Conservation (phyloP, 2,888 invertebrate species). For the Steinernema hermaphroditum region DNA sequence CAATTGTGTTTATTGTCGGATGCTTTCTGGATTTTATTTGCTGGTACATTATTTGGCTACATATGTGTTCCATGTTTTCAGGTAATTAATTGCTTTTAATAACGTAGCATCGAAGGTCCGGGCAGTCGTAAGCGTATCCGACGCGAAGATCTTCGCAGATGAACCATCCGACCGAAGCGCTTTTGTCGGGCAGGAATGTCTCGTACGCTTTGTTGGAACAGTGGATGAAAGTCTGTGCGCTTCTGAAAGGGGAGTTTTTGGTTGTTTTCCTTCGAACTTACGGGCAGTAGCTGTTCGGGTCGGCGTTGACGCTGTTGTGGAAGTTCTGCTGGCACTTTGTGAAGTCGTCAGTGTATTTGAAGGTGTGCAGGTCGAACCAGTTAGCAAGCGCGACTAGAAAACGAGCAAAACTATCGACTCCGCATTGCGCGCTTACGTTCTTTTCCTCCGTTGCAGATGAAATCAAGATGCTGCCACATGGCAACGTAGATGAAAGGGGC, state of each 20-base stretch:
- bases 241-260: background rate
- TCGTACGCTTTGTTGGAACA: background rate
- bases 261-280: background rate
- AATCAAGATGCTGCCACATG: constrained; percentile 14
- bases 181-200: no score
- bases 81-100: no score
- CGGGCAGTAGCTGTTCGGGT: background rate
- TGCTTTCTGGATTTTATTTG: no score
- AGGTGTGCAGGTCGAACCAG: background rate
- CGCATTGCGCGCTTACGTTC: background rate
- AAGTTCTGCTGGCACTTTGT: background rate
- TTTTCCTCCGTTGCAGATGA: background rate
- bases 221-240: background rate
- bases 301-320: background rate
- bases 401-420: background rate
- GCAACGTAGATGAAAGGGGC: constrained; percentile 4
- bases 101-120: background rate
- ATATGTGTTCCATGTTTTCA: no score
- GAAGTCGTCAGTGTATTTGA: background rate
- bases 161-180: background rate
- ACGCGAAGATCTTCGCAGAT: constrained; percentile 2
- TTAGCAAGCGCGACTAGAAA: background rate
- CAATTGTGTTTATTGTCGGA: no score
- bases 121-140: constrained; percentile 14
- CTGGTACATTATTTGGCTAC: no score